Conservation (phyloP, 1,140 invertebrate species). For the Eurosta solidaginis region DNA sequence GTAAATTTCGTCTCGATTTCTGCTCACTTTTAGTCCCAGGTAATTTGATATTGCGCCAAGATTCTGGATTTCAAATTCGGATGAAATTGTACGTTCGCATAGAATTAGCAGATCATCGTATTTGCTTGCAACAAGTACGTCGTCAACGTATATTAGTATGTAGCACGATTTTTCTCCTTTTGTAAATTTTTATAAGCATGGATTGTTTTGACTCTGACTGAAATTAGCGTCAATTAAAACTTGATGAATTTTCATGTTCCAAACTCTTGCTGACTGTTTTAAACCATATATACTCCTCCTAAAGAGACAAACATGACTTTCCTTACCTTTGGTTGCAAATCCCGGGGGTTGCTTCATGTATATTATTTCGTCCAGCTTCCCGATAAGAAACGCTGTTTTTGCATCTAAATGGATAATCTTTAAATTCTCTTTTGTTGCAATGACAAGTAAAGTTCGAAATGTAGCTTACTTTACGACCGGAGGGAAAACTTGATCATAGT, state of each 20-base stretch:
- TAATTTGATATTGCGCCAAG: constrained; percentile 23
- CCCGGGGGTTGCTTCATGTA: no score
- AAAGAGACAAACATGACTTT: constrained; percentile 25
- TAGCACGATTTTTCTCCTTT: no score
- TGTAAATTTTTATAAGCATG: neutral
- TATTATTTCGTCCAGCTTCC: constrained; percentile 40
- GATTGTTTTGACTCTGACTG: no score
- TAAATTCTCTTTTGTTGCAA: no score
- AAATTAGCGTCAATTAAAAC: neutral
- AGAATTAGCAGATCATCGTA: constrained; percentile 42
- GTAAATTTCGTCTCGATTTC: no score
- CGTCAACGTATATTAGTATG: no score
- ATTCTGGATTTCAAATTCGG: constrained; percentile 33
- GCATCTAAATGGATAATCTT: constrained; percentile 48
- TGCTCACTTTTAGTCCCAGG: no score
- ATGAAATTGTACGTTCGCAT: constrained; percentile 45
- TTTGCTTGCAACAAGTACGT: constrained; percentile 34
- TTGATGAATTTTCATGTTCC: constrained; percentile 45
- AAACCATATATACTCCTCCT: constrained; percentile 23
- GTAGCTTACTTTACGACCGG: constrained; percentile 44
- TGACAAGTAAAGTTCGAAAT: constrained; percentile 11
- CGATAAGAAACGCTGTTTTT: constrained; percentile 59
- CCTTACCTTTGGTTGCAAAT: constrained; percentile 57
- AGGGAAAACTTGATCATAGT: constrained; percentile 38
- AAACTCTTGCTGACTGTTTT: constrained; percentile 47